Evolutionary conservation across 2,888 invertebrate species (phyloP).

Genomic region (Pristionchus maxplancki): DNA sequence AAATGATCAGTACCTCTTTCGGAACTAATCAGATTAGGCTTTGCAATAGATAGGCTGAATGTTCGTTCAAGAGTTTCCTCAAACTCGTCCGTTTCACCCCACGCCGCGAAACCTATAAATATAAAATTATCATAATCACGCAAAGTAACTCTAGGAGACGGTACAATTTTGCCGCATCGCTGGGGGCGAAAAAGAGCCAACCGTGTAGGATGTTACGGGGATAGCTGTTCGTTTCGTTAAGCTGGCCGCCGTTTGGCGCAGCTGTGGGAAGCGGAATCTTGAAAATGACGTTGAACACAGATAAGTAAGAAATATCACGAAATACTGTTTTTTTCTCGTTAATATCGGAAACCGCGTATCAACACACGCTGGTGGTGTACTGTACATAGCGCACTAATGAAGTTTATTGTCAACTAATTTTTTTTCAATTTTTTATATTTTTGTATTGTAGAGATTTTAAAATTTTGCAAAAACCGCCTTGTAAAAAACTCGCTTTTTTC

Average conservation of each 20-base stretch:
- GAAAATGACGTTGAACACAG: background rate
- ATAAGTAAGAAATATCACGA: too few species aligned
- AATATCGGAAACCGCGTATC: too few species aligned
- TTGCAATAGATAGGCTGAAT: background rate
- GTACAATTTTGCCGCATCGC: background rate
- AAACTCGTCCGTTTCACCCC: slow-evolving; percentile 7
- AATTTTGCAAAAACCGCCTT: too few species aligned
- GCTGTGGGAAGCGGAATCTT: slow-evolving; percentile 20
- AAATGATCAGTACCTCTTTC: background rate
- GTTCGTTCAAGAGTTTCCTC: background rate
- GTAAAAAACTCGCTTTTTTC: too few species aligned
- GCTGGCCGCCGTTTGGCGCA: background rate
- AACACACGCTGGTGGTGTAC: too few species aligned
- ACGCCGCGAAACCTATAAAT: background rate
- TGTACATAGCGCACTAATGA: too few species aligned
- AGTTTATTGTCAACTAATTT: too few species aligned
- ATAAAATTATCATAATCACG: background rate
- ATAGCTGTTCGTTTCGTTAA: slow-evolving; percentile 7
- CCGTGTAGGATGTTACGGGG: slow-evolving; percentile 9
- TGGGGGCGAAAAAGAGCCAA: background rate
- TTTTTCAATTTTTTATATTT: too few species aligned
- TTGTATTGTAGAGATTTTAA: too few species aligned
- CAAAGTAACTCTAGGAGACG: background rate
- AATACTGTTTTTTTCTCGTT: too few species aligned
- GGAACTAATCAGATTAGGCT: background rate